Base-by-base conservation (phyloP, 2,113 vertebrate species). In the Thermophis baileyi region DNA sequence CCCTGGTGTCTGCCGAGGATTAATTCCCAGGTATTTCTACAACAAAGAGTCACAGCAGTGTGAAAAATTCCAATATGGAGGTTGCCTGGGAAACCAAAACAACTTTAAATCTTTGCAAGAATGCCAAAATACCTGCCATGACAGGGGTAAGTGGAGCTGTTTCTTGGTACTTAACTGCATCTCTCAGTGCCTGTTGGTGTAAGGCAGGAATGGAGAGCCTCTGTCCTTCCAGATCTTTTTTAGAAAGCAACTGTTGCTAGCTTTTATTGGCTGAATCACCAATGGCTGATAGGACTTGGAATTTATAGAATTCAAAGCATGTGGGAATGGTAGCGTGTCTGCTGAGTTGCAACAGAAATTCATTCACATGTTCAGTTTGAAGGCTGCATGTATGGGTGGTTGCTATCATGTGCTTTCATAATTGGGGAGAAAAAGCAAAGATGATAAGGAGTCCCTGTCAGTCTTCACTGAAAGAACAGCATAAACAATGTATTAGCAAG, bases 61-160 rank as follows among this genome's bases (percentile, higher is more conserved):
- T 96, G 98, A 97, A 89, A 44, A n/a, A 0, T 99, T 99, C 97
- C 97, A 93, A 88, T 99, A 99, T 1, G 99, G 99, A 2, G 99
- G 99, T 46, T 99, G 99, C 95, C 98, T 99, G 0, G 99, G 99
- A 92, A 99, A 99, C 89, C 97, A 96, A 92, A 99, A 99, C 97
- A 99, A 99, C 95, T 99, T 99, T 96, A 94, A 63, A 88, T 98
- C 94, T 22, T 55, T 98, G 95, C 96, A 97, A 25, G 97, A 97
- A 35, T 99, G 99, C 95, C 97, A 97, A 94, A 88, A 46, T 1
- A 98, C 94, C 92, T 99, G 99, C 94, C 96, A 97, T 85, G 95
- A 93, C 22, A 46, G 94, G 93, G 91, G 99, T 99, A 95, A 95
- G 97, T 95, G 53, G 63, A 50, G 60, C 27, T 20, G 85, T 25